Evolutionary conservation across 2,113 vertebrate species (phyloP), one percentile per base, ranked within the genome.

Genomic region (Eulemur rufifrons): DNA sequence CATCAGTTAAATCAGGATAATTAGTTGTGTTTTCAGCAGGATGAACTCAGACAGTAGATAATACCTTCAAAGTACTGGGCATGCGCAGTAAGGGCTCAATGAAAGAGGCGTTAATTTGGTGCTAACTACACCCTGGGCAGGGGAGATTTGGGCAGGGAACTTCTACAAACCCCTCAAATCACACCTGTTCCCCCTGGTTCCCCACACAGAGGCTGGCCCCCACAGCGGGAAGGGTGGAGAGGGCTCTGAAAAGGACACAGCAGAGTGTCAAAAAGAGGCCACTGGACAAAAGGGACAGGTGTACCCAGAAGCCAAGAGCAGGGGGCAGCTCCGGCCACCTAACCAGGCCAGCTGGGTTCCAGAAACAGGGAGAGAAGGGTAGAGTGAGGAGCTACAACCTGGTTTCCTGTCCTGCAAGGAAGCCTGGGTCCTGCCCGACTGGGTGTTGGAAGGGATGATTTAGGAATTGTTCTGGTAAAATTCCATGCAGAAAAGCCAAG

Each of bases 401-500:
- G 13, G 56, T 8, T 66, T 83, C 39, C 91, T 20, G 6, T 27
- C 42, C n/a, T 63, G 34, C 25, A 64, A 61, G 52, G 42, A 84
- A 80, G 42, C 47, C 20, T 71, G 54, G 50, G 27, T 89, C 27
- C 80, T 52, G 39, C 17, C 61, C 9, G 2, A 0, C 3, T 2
- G 59, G 56, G 82, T 42, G 39, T 74, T 17, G 0, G 2, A 39
- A 91, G 32, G 27, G 32, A 56, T 59, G 76, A 56, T 64, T 77
- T 77, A 80, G 78, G 74, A 74, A 90, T 14, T 4, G 37, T 91
- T 68, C 63, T 13, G 37, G 61, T 68, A 91, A 88, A 94, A 86
- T 91, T 69, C 83, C 86, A 59, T 1, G 18, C 42, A 82, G 71
- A 88, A 80, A 9, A 63, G 29, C 73, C 50, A 39, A 81, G 10